Evolutionary conservation across 2,113 vertebrate genomes (phyloP).

Genomic region (Oostethus manadensis): DNA sequence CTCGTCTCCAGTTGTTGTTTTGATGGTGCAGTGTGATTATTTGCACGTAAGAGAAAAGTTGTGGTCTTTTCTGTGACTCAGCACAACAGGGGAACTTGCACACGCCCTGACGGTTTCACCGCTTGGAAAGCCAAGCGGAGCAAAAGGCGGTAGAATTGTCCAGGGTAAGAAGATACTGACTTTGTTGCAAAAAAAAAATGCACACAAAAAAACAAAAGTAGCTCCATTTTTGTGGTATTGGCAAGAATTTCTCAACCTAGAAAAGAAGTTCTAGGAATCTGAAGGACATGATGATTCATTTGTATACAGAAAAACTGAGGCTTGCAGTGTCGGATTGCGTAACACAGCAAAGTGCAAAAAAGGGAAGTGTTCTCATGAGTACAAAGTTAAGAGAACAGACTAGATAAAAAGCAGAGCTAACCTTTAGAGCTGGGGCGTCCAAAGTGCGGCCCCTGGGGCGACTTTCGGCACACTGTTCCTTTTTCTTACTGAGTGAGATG

Average conservation of each 20-base stretch:
- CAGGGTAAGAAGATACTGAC: not conserved
- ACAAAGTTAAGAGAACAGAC: too few species aligned
- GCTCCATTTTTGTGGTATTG: too few species aligned
- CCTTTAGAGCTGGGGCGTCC: too few species aligned
- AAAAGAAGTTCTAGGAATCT: slow-evolving; percentile 1
- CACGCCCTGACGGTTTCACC: slow-evolving; percentile 56
- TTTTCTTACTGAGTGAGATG: too few species aligned
- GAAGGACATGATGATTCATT: slow-evolving; percentile 20
- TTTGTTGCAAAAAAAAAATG: not conserved
- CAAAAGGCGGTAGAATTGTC: slow-evolving; percentile 8
- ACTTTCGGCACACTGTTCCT: too few species aligned
- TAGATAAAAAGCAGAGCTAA: too few species aligned
- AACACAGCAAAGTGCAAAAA: slow-evolving; percentile 22
- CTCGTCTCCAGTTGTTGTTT: slow-evolving; percentile 37
- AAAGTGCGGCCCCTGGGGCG: too few species aligned
- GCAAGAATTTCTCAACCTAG: not conserved
- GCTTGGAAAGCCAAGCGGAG: slow-evolving; percentile 11
- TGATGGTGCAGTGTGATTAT: slow-evolving; percentile 35
- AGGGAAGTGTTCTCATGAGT: not conserved
- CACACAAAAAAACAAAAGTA: not conserved
- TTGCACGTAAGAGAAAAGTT: slow-evolving; percentile 24
- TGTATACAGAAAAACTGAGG: not conserved
- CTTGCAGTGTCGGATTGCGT: slow-evolving; percentile 11
- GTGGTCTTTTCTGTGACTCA: slow-evolving; percentile 47
- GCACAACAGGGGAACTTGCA: slow-evolving; percentile 17